Base-by-base conservation (phyloP, 1,140 invertebrate genomes). In the Ditylenchus dipsaci region DNA sequence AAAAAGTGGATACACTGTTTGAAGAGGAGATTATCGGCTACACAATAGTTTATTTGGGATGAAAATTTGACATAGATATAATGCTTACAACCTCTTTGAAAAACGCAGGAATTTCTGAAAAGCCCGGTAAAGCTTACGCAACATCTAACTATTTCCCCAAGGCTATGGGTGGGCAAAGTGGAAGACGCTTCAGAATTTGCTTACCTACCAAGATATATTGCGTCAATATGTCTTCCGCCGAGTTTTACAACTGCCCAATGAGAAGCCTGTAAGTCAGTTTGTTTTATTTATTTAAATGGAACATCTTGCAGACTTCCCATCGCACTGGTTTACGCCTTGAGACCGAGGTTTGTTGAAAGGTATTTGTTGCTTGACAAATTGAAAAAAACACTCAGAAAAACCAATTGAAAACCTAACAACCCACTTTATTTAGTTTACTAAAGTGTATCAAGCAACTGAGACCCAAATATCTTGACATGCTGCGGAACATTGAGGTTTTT, bases 321-420 rank as follows among this genome's bases (percentile, higher is more conserved):
- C 86, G 93, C 53, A 92, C 96, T 84, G 91, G 92, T n/a, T 11
- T 98, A 97, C 84, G 95, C 95, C 0, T 84, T 98, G 15, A 85
- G 95, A 67, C 95, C 95, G 0, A 95, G 98, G 85, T 87, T 97
- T 0, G 89, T 94, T 42, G 95, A 99, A 84, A 95, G 92, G 47
- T 38, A 38, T 38, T 38, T 3, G 33, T 89, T 95, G 17, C 93
- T 97, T 92, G 97, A 97, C 83, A n/a, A n/a, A n/a, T n/a, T n/a
- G n/a, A n/a, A n/a, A n/a, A n/a, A n/a, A n/a, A n/a, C n/a, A n/a
- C n/a, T n/a, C n/a, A n/a, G n/a, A n/a, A n/a, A n/a, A n/a, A n/a
- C n/a, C n/a, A n/a, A n/a, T n/a, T n/a, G 13, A 97, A 97, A 80
- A 47, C 11, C 11, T 59, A 33, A 23, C 3, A 19, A 23, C 27